Evolutionary conservation across 2,113 vertebrate species (phyloP).

Genomic region (Cathartes aura): DNA sequence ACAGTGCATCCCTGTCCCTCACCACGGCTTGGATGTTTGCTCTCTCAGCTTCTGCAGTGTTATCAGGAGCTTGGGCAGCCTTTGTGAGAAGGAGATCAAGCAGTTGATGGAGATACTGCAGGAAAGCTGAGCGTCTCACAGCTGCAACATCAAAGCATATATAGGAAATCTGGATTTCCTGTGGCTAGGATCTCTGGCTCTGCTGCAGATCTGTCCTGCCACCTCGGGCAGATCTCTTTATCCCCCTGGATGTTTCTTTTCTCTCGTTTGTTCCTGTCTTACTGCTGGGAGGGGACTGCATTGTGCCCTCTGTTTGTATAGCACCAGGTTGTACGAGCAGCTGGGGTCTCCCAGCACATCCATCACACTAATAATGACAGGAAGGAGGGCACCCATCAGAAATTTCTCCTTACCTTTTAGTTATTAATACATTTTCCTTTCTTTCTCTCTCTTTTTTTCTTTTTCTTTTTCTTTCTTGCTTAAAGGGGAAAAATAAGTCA

Average conservation of each 20-base stretch:
- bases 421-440: neutral
- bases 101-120: neutral
- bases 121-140: neutral
- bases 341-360: neutral
- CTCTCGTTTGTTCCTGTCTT: neutral
- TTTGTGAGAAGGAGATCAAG: neutral
- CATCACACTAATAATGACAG: neutral
- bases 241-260: neutral
- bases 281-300: neutral
- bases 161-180: neutral
- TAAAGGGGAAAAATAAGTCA: slow-evolving; percentile 11
- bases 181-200: neutral
- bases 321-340: neutral
- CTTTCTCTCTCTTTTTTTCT: fast-evolving
- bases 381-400: neutral
- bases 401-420: slow-evolving; percentile 2
- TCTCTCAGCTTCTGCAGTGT: neutral
- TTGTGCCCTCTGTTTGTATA: neutral
- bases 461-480: neutral
- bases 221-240: neutral
- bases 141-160: neutral
- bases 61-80: neutral
- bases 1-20: neutral
- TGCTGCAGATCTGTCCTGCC: neutral
- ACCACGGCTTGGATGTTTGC: neutral